Base-by-base conservation (phyloP, 2,113 vertebrate species). In the Hemiprocne comata region DNA sequence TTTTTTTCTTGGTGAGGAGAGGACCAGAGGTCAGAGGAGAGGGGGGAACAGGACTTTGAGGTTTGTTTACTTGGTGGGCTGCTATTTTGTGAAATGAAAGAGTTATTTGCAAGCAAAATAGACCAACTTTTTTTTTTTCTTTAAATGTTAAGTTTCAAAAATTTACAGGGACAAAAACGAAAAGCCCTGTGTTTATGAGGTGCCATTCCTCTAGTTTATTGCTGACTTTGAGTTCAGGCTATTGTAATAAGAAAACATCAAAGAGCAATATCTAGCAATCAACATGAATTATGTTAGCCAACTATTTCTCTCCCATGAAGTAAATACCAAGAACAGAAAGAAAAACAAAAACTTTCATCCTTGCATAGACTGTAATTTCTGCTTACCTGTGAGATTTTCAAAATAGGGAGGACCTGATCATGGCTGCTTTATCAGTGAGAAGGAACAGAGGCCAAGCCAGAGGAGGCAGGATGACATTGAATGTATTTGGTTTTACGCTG, bases 181-280 rank as follows among this genome's bases (percentile, higher is more conserved):
- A 5, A 94, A 93, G 21, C 5, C 72, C 33, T 80, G 0, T 51
- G 36, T 91, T 95, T 91, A 94, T 33, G 66, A 96, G 46, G 71
- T 96, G 48, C 42, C 70, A 90, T 58, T 48, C 57, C 55, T 91
- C 60, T 44, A 65, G 69, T 80, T 96, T 93, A 95, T 75, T 87
- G 76, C 66, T 90, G 64, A 25, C 70, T 94, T 92, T 70, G 40
- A 88, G 33, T 92, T 89, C 67, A 85, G 58, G 36, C 80, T 85
- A 90, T 89, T 92, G 76, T 79, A 93, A 66, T 90, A 79, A 87
- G 79, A 88, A 53, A 78, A 88, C 82, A 94, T 90, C 90, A 95
- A 95, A 96, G 92, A 76, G 28, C 23, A 89, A 72, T 40, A 89
- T 89, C 85, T 79, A 89, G 86, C 88, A 96, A 93, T 84, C 94